These are phyloP conservation scores for Chrysodeixis includens DNA, from an alignment of 2,888 invertebrate species.

Conservation along the genomic window DNA sequence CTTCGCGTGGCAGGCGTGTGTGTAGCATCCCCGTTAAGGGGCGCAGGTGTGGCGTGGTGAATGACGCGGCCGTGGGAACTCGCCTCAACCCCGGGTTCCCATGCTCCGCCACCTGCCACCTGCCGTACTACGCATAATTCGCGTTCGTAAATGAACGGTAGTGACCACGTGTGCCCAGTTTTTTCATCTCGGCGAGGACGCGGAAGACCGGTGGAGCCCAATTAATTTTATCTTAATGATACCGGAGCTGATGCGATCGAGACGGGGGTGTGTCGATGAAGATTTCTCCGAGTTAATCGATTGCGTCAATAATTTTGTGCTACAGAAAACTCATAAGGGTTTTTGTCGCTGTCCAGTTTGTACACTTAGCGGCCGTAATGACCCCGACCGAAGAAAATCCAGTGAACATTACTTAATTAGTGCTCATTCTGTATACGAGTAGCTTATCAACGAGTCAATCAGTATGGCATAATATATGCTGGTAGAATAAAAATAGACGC, in stretches of 20 bases:
- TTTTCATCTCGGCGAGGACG: slow-evolving; percentile 78
- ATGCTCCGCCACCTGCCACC: slow-evolving; percentile 85
- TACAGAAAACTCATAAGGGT: slow-evolving; percentile 54
- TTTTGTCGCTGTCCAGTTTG: slow-evolving; percentile 41
- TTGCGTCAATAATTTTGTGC: slow-evolving; percentile 64
- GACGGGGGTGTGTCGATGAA: slow-evolving; percentile 62
- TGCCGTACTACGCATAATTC: slow-evolving; percentile 89
- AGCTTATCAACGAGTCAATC: slow-evolving; percentile 25
- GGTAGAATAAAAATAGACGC: slow-evolving; percentile 8
- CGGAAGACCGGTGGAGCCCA: slow-evolving; percentile 85
- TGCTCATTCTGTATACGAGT: slow-evolving; percentile 20
- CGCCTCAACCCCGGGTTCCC: slow-evolving; percentile 86
- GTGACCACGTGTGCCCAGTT: slow-evolving; percentile 87
- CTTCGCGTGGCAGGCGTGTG: slow-evolving; percentile 88
- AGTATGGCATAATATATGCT: slow-evolving; percentile 18
- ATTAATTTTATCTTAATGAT: slow-evolving; percentile 86
- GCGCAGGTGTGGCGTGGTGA: slow-evolving; percentile 86
- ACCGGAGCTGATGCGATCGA: slow-evolving; percentile 57
- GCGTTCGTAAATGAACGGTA: slow-evolving; percentile 89
- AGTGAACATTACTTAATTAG: slow-evolving; percentile 11
- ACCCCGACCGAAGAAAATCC: slow-evolving; percentile 12
- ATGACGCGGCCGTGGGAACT: slow-evolving; percentile 87
- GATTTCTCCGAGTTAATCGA: slow-evolving; percentile 77
- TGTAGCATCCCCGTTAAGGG: slow-evolving; percentile 86
- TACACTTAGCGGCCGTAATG: slow-evolving; percentile 15